Evolutionary conservation across 2,113 vertebrate species (phyloP), one percentile per base, ranked within the genome.

Genomic region (Lagopus muta): DNA sequence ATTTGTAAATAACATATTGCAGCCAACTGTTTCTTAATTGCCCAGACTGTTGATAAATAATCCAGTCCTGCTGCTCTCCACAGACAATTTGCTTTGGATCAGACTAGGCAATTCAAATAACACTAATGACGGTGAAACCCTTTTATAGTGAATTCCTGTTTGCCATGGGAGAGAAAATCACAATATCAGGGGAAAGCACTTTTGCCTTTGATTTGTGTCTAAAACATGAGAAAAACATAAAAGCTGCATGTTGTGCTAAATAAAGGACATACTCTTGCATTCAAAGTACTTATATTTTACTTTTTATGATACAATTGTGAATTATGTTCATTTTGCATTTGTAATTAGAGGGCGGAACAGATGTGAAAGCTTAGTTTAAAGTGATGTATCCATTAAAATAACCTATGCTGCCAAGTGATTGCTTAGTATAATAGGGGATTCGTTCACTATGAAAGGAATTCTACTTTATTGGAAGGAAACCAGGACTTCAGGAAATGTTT

Each of bases 11-110:
- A 98, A 98, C 98, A 98, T 98, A 99, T 98, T 98, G 98, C 98
- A 98, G 98, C 98, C 98, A 98, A 98, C 98, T 98, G 98, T 98
- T 98, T 98, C 98, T 98, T 98, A 99, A 99, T 98, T 98, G 98
- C 98, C 97, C 98, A 98, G 98, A 98, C 98, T 98, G 98, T 98
- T 99, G 98, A 98, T 98, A 98, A 98, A 98, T 98, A 98, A 98
- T 98, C 98, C 98, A 98, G 98, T 98, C 98, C 98, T 98, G 98
- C 98, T 97, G 97, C 98, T 98, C 98, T 98, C 96, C 97, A 98
- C 97, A 97, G 98, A 98, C 98, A 98, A 98, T 98, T 98, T 98
- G 98, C 98, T 98, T 98, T 98, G 98, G 98, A 98, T 98, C 98
- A 98, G 98, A 97, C 98, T 98, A 98, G 98, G 98, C 98, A 98